Evolutionary conservation across 2,797 vertebrate genomes (phyloP), one percentile per base, ranked within the genome.

Genomic region (Gymnopithys bicolor): DNA sequence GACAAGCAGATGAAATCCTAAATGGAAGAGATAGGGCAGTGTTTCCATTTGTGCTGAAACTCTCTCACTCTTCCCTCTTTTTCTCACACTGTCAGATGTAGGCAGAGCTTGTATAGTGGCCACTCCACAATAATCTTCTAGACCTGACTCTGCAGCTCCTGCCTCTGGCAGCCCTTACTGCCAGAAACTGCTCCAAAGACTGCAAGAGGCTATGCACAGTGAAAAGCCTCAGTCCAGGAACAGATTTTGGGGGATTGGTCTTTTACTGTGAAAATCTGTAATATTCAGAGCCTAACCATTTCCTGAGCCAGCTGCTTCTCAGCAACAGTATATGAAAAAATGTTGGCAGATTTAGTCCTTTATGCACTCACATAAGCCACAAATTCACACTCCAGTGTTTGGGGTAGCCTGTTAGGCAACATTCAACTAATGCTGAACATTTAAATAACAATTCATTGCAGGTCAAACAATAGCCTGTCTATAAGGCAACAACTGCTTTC

Each of bases 1-100:
- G 96, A 97, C 96, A 97, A 97, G 93, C 64, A 90, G 90, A 94
- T 91, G 79, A 93, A 89, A 92, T 87, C 93, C 93, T 96, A 96
- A 97, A 90, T 74, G 93, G 89, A 96, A 85, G 77, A 93, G 68
- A 84, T 11, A 90, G 89, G 95, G 48, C 10, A 18, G 76, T 90
- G 87, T 79, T 94, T 82, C 92, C 69, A 84, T 94, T 78, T 90
- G 63, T 77, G 69, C 73, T 91, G 81, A 83, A 90, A 85, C 69
- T 71, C 45, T 77, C 82, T 77, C 75, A 41, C 62, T 93, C 83
- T 94, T 89, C 51, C 43, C 55, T 79, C 79, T 93, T 90, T 76
- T 66, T 37, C 83, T 93, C 43, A 68, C 52, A 63, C 52, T 23
- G 46, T 77, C 89, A 87, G 82, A 85, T 3, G 4, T 8, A 89